Percentiles rank a stretch among this genome's conserved stretches.
Evolutionary conservation across 2,797 vertebrate species (phyloP).

Genomic region (Acrossocheilus wenchowensis): DNA sequence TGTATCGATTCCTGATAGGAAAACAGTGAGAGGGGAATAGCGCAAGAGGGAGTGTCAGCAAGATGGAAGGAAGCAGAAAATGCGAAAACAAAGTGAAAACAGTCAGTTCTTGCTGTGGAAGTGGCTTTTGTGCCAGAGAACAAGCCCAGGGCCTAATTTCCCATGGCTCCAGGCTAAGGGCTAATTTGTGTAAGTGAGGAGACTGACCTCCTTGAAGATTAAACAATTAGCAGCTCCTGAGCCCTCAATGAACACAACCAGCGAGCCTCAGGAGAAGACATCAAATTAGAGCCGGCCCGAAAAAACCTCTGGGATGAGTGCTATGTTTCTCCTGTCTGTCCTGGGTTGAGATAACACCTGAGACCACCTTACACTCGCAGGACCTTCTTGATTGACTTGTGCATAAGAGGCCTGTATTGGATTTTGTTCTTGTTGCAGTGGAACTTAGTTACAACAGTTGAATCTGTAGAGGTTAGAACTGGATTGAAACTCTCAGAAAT

Average conservation of each 20-base stretch:
- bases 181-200: slow-evolving; percentile 68
- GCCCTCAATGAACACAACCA: slow-evolving; percentile 58
- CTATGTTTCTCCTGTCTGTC: background rate
- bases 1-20: slow-evolving; percentile 71
- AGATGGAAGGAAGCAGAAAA: slow-evolving; percentile 47
- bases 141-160: slow-evolving; percentile 66
- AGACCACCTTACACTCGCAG: background rate
- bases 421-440: background rate
- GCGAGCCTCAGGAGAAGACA: slow-evolving; percentile 23
- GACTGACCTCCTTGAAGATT: slow-evolving; percentile 62
- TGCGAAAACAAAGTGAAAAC: slow-evolving; percentile 48
- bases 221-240: slow-evolving; percentile 69
- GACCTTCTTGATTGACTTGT: slow-evolving; percentile 11
- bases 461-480: background rate
- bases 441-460: slow-evolving; percentile 7
- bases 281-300: slow-evolving; percentile 38
- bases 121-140: slow-evolving; percentile 60
- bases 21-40: slow-evolving; percentile 58
- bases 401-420: background rate
- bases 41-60: slow-evolving; percentile 46
- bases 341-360: slow-evolving; percentile 4
- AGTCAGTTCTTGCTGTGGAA: slow-evolving; percentile 16
- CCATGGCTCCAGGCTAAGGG: slow-evolving; percentile 64
- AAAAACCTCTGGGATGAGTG: slow-evolving; percentile 34
- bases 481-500: slow-evolving; percentile 13